Evolutionary conservation across 2,797 vertebrate genomes (phyloP), one percentile per base, ranked within the genome.

Genomic region (Mus caroli): DNA sequence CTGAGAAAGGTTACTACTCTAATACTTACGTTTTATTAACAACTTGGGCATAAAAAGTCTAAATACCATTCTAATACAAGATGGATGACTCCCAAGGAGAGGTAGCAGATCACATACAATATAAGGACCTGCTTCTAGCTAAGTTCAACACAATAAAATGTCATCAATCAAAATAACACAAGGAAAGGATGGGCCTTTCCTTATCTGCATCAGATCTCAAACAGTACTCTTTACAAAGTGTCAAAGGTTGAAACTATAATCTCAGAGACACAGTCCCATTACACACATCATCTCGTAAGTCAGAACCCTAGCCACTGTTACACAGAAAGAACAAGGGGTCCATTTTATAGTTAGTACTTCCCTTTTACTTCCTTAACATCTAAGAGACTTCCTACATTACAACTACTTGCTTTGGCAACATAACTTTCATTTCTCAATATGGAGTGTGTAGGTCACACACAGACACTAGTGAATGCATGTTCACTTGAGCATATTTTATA

Each of bases 11-110:
- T 77, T 58, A 26, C 26, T 54, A 50, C 8, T 96, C n/a, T 1
- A 96, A 77, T 10, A 78, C 54, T 82, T 52, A 76, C 52, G 9
- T 94, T 87, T 93, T 84, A 90, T 83, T 37, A 92, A 89, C 56
- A 83, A 84, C 40, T 50, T 91, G 26, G 26, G 90, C 34, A 96
- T 71, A 34, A 88, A 88, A 76, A 67, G 34, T 43, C 90, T 58
- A 90, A 71, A 50, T 34, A 40, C 40, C 12, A 67, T 92, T 79
- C 76, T 43, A 40, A 26, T 2, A 8, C 4, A 58, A 88, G 19
- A 22, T 0, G 50, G 13, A 9, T 2, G 5, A 90, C 5, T 60
- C 82, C 34, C 40, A 11, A 12, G 10, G 58, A 90, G 84, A 90
- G 64, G 11, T 26, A 6, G n/a, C 19, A 43, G 90, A 58, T 31